Evolutionary conservation across 53 echinoderm and acorn worm species (phyloP).

Genomic region (Temnopleurus reevesii): DNA sequence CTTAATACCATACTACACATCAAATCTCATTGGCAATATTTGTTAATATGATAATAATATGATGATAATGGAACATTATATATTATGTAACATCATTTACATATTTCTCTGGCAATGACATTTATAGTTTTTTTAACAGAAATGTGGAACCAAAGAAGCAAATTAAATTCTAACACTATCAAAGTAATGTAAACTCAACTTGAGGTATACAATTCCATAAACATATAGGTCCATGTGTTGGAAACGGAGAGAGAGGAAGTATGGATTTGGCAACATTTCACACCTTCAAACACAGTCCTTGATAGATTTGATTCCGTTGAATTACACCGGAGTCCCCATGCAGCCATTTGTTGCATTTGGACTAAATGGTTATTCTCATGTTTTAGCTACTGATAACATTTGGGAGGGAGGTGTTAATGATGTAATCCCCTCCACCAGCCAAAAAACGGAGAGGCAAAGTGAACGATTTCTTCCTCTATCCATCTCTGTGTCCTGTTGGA

Average conservation of each 20-base stretch:
- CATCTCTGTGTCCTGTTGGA: not conserved
- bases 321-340: not conserved
- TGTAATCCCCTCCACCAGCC: slow-evolving; percentile 30
- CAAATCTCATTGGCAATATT: no score
- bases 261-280: slow-evolving; percentile 49
- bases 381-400: slow-evolving; percentile 25
- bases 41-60: no score
- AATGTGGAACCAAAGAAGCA: no score
- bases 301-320: slow-evolving; percentile 39
- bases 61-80: no score
- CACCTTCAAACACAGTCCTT: not conserved
- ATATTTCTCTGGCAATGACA: no score
- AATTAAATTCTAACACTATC: no score
- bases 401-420: slow-evolving; percentile 9
- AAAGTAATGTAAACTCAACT: no score
- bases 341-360: slow-evolving; percentile 21
- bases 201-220: no score
- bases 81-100: no score
- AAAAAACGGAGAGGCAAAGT: slow-evolving; percentile 5
- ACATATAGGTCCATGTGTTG: no score
- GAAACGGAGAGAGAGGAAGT: slow-evolving; percentile 15
- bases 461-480: slow-evolving; percentile 26
- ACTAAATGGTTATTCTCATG: slow-evolving; percentile 36
- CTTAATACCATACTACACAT: no score
- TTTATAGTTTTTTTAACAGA: no score